A percentile compares a stretch with the other conserved stretches of the same genome.
Evolutionary conservation across 2,888 invertebrate genomes (phyloP).

Genomic region (Pecten maximus): DNA sequence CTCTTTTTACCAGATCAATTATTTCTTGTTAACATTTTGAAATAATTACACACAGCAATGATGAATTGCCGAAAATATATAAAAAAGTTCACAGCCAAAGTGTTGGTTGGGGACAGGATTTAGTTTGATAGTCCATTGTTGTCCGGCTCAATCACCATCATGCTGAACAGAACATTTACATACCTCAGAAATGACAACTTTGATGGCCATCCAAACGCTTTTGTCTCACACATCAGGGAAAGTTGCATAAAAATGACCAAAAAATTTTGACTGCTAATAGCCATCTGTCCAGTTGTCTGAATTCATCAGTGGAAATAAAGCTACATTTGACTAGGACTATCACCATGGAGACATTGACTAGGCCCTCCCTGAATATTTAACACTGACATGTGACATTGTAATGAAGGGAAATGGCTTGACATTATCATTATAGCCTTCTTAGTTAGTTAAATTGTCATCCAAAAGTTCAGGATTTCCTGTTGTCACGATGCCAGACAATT

Average conservation of each 20-base stretch:
- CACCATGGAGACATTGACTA: background rate
- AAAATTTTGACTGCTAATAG: constrained; percentile 1
- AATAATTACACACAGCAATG: background rate
- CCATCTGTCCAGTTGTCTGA: constrained; percentile 14
- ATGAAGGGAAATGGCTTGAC: constrained; percentile 17
- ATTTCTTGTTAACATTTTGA: constrained; percentile 26
- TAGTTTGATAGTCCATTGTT: constrained; percentile 17
- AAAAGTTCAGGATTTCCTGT: constrained; percentile 16
- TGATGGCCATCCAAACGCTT: background rate
- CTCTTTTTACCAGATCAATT: background rate
- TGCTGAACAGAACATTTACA: background rate
- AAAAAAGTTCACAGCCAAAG: background rate
- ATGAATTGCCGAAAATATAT: background rate
- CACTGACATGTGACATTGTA: background rate
- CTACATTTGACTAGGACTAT: background rate
- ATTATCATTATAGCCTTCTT: background rate
- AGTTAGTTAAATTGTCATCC: constrained; percentile 31
- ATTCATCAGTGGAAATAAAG: background rate
- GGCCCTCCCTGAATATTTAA: background rate
- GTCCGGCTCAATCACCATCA: background rate
- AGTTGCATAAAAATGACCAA: background rate
- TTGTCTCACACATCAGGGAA: background rate
- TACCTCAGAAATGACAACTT: constrained; percentile 17
- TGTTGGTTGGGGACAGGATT: background rate
- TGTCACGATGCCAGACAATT: constrained; percentile 20